Conservation (phyloP, 2,113 vertebrate genomes). For the Notiomystis cincta region DNA sequence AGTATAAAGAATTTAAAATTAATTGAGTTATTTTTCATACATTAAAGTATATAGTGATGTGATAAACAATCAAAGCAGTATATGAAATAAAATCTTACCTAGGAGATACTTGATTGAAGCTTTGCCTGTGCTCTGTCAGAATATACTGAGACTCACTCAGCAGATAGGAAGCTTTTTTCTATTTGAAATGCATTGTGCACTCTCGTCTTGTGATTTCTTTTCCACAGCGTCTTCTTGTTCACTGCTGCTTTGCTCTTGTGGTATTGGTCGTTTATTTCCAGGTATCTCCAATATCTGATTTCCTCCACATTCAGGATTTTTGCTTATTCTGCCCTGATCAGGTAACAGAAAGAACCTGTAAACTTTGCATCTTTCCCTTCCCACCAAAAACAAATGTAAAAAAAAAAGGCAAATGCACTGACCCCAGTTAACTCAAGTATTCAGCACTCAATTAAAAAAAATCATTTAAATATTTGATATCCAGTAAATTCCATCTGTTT, state of each 20-base stretch:
- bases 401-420: constrained; percentile 8
- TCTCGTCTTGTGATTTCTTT: constrained; percentile 53
- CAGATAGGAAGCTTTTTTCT: constrained; percentile 64
- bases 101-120: constrained; percentile 63
- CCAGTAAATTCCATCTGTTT: constrained; percentile 45
- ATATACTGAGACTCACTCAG: constrained; percentile 45
- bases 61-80: constrained; percentile 18
- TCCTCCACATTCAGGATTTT: constrained; percentile 3
- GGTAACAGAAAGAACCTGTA: constrained; percentile 29
- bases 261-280: constrained; percentile 44
- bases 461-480: constrained; percentile 38
- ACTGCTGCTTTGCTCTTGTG: constrained; percentile 48
- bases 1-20: constrained; percentile 31
- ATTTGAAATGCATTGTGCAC: constrained; percentile 64
- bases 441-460: constrained; percentile 40
- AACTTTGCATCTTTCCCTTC: constrained; percentile 30
- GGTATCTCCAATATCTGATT: constrained; percentile 37
- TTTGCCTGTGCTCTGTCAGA: constrained; percentile 64
- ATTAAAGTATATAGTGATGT: not conserved
- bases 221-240: constrained; percentile 39
- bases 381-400: not conserved
- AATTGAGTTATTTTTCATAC: not conserved
- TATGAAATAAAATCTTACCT: constrained; percentile 75
- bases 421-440: constrained; percentile 57
- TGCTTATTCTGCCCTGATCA: constrained; percentile 40